A percentile compares a stretch with the other conserved stretches of the same genome.
Conservation (phyloP, 92 coral and sea anemone genomes). For the Parazoanthus darwini region DNA sequence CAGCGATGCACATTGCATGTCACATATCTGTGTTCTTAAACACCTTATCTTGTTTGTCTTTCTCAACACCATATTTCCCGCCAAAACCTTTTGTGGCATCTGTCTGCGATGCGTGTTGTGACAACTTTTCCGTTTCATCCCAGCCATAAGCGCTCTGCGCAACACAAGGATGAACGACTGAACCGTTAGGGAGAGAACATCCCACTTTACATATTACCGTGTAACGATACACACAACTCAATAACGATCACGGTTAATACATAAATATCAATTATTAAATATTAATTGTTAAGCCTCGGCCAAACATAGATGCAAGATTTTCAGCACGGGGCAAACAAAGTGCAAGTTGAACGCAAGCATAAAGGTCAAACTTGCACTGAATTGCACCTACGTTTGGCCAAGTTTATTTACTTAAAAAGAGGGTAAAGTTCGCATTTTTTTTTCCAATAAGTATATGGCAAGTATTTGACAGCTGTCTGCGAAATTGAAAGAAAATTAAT, state of each 20-base stretch:
- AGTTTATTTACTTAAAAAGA: no score
- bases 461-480: no score
- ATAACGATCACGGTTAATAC: not conserved
- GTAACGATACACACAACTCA: not conserved
- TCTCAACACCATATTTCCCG: conserved; percentile 95
- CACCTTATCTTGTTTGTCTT: conserved; percentile 93
- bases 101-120: conserved; percentile 40
- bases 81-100: conserved; percentile 95
- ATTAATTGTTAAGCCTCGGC: no score
- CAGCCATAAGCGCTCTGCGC: conserved; percentile 32
- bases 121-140: conserved; percentile 26
- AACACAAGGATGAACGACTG: conserved; percentile 24
- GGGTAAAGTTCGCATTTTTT: no score
- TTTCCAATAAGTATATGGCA: no score
- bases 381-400: no score
- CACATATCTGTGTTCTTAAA: not conserved
- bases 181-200: not conserved
- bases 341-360: no score
- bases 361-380: no score
- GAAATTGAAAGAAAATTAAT: no score
- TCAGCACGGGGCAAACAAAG: no score
- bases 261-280: no score
- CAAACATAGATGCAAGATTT: no score
- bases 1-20: not conserved
- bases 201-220: not conserved